Base-by-base conservation (phyloP, 2,113 vertebrate genomes). In the Neolamprologus toae region DNA sequence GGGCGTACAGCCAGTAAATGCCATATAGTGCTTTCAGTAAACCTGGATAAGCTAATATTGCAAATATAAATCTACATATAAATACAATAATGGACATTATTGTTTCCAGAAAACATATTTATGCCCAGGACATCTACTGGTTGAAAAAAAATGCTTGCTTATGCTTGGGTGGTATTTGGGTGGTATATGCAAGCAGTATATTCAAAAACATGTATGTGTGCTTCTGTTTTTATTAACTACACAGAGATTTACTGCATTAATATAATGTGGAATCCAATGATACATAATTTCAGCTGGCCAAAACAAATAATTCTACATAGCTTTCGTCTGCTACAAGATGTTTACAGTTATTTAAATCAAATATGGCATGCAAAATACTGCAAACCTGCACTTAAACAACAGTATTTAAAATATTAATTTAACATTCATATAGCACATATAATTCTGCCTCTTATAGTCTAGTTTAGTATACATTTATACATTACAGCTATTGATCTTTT, bases 51-150 rank as follows among this genome's bases (percentile, higher is more conserved):
- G 21, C 10, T 73, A 80, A 81, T 49, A 49, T 78, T 81, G 57
- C 81, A n/a, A 90, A 92, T 84, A 83, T 73, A 80, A 86, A 82
- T 81, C 66, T 55, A 28, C 33, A 61, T 35, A 79, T 81, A 86
- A 86, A 61, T 26, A 47, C 11, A 59, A 26, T 45, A 31, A 31
- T 19, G 23, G 16, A 21, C 16, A 47, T 76, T 76, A 47, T 47
- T 76, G 68, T 47, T 76, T 78, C 14, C 16, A 78, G 23, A 78
- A 78, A 49, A 19, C 7, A 78, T 47, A 78, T 78, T 49, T 31
- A 19, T 49, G 26, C 4, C 45, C 71, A 49, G 42, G 3, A 78
- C 16, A 49, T 78, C 6, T 49, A 49, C 4, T 47, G 42, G 71
- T 28, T 3, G 2, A 19, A 19, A 76, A 45, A 3, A 11, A 28